phyloP scores from a whole-genome alignment of 2,113 vertebrate species.

The Callorhinus ursinus region DNA sequence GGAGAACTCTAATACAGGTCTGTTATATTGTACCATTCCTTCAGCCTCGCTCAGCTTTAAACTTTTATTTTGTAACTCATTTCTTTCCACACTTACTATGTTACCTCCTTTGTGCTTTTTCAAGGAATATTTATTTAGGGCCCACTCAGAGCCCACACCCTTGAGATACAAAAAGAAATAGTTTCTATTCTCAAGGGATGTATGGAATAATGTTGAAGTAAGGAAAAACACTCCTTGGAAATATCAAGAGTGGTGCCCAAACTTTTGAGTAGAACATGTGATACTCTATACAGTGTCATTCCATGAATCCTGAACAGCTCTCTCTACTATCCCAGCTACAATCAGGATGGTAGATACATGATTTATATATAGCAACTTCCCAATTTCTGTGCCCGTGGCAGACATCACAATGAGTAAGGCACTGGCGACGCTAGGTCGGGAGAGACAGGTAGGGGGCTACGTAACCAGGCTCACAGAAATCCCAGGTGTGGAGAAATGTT shows the following conservation, averaged over 20 bases:
- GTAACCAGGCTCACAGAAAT: neutral
- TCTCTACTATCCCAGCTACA: neutral
- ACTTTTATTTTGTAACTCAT: neutral
- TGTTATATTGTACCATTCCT: neutral
- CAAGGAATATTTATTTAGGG: conserved; percentile 13
- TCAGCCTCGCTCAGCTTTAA: neutral
- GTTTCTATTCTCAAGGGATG: conserved; percentile 24
- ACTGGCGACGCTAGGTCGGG: neutral
- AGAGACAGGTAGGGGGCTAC: neutral
- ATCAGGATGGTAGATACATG: neutral
- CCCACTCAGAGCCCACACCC: neutral
- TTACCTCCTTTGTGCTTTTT: neutral
- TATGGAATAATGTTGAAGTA: neutral
- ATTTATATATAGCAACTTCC: neutral
- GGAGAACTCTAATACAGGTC: neutral
- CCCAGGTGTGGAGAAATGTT: neutral
- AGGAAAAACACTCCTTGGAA: neutral
- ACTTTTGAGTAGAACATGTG: neutral
- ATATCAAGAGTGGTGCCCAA: neutral
- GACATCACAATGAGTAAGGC: neutral
- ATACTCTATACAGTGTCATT: neutral
- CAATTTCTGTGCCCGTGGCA: neutral
- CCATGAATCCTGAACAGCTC: neutral
- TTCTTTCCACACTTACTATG: neutral
- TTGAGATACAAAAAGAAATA: conserved; percentile 1